Conservation (phyloP, 2,888 invertebrate genomes). For the Trypoxylon attenuatum region DNA sequence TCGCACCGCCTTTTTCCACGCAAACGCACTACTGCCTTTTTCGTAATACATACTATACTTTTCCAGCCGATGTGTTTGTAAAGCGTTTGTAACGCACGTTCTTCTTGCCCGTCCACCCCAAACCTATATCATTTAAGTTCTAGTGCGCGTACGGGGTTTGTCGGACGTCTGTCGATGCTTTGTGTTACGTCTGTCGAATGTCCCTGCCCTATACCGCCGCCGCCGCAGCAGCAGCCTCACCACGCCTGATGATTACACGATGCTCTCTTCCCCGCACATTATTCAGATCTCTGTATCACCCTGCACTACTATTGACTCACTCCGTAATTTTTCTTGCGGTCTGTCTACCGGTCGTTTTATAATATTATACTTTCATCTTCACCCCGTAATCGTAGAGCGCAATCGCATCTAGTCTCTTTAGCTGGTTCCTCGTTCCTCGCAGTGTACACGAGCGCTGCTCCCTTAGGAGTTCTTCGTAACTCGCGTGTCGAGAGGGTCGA, state of each 20-base stretch:
- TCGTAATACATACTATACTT: constrained; percentile 10
- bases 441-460: too few species aligned
- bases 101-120: background rate
- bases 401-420: background rate
- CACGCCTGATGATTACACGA: too few species aligned
- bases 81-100: background rate
- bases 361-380: background rate
- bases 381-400: background rate
- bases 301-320: constrained; percentile 10
- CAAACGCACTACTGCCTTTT: constrained; percentile 10
- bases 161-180: background rate
- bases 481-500: constrained; percentile 1
- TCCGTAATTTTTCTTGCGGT: constrained; percentile 16
- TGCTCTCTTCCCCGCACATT: background rate
- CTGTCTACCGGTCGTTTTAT: background rate
- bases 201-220: too few species aligned
- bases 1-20: constrained; percentile 12
- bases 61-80: background rate
- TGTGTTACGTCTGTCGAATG: background rate
- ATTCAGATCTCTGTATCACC: constrained; percentile 2
- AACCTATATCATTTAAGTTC: constrained; percentile 14
- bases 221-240: too few species aligned
- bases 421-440: background rate
- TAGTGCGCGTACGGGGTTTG: constrained; percentile 12
- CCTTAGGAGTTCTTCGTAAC: too few species aligned